A percentile compares a stretch with the other conserved stretches of the same genome.
These are phyloP conservation scores for Syngnathoides biaculeatus DNA, from an alignment of 2,113 vertebrate genomes.

Conservation along the genomic window DNA sequence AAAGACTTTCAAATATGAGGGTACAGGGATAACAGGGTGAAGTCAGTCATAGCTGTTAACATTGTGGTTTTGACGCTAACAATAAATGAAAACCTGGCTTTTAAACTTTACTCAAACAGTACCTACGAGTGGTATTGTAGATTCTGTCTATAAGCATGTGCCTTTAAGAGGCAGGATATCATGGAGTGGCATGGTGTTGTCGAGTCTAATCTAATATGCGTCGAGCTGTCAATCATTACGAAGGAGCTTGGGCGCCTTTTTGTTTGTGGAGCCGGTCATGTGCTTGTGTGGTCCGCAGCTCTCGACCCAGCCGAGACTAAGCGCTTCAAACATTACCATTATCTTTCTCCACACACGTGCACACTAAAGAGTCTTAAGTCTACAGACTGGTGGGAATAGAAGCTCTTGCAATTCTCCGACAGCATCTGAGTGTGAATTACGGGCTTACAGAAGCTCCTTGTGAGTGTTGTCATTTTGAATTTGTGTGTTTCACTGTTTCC, in stretches of 20 bases:
- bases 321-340: slow-evolving; percentile 41
- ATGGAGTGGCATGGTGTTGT: slow-evolving; percentile 26
- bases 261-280: slow-evolving; percentile 65
- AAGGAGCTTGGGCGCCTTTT: slow-evolving; percentile 57
- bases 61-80: not conserved
- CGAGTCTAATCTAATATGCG: slow-evolving; percentile 64
- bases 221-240: slow-evolving; percentile 70
- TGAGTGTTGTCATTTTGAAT: too few relatives aligned
- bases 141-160: too few relatives aligned
- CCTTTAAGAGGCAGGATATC: too few relatives aligned
- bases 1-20: slow-evolving; percentile 60
- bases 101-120: slow-evolving; percentile 6
- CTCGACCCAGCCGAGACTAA: not conserved
- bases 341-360: slow-evolving; percentile 9
- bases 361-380: too few relatives aligned
- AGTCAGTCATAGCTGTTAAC: not conserved
- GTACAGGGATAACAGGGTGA: slow-evolving; percentile 32
- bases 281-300: slow-evolving; percentile 75
- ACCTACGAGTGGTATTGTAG: not conserved
- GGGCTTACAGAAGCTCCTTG: too few relatives aligned
- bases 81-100: not conserved
- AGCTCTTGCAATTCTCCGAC: too few relatives aligned
- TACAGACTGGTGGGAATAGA: too few relatives aligned
- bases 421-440: too few relatives aligned
- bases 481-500: too few relatives aligned